Conservation (phyloP, 2,797 vertebrate species). For the Hemibagrus guttatus region DNA sequence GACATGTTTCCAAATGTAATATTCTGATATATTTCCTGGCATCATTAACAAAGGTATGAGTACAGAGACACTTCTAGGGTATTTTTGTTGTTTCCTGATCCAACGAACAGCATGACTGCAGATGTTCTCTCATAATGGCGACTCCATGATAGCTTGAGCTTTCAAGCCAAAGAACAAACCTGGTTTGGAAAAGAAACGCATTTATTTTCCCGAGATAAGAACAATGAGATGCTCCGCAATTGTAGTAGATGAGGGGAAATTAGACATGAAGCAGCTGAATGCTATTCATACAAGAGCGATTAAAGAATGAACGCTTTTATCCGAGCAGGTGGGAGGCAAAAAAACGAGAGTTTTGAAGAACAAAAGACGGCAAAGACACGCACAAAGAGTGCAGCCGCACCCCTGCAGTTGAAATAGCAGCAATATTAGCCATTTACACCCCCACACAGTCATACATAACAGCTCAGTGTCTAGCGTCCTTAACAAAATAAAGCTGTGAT, state of each 20-base stretch:
- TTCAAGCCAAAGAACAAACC: background rate
- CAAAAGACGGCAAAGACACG: constrained; percentile 22
- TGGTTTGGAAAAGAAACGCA: background rate
- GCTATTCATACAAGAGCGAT: constrained; percentile 52
- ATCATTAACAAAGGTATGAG: background rate
- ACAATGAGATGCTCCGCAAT: background rate
- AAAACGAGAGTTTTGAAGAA: constrained; percentile 39
- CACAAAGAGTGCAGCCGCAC: constrained; percentile 4
- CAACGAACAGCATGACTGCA: background rate
- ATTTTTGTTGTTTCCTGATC: background rate
- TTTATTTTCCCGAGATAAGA: constrained; percentile 42
- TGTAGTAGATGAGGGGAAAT: constrained; percentile 45
- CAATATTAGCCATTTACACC: constrained; percentile 40
- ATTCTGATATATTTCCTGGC: background rate
- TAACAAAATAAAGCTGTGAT: constrained; percentile 15
- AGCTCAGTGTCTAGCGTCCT: constrained; percentile 1
- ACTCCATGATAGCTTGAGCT: background rate
- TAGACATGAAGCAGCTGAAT: constrained; percentile 55
- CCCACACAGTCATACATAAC: constrained; percentile 23
- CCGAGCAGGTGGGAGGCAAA: constrained; percentile 44
- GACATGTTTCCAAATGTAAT: background rate
- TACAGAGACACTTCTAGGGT: background rate
- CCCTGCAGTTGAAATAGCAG: constrained; percentile 35
- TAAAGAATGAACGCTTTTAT: constrained; percentile 50
- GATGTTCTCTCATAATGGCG: background rate